Conservation (phyloP, 1,140 invertebrate genomes). For the Brachionus paranguensis region DNA sequence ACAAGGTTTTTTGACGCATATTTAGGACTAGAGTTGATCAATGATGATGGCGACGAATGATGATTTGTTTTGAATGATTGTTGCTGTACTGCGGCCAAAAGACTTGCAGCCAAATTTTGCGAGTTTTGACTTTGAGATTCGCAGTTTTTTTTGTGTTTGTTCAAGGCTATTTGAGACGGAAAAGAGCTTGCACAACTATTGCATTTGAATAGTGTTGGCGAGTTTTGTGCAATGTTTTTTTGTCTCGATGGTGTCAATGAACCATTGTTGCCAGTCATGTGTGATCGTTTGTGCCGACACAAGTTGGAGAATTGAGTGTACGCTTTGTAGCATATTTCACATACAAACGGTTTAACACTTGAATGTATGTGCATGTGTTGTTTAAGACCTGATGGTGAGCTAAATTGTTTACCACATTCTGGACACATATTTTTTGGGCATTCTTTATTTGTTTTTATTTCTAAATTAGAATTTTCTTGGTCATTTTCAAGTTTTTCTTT, state of each 20-base stretch:
- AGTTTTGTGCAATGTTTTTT: neutral
- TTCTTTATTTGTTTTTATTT: neutral
- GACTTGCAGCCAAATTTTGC: constrained; percentile 14
- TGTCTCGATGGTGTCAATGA: neutral
- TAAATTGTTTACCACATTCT: constrained; percentile 97
- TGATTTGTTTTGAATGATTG: constrained; percentile 1
- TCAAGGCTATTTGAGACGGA: neutral
- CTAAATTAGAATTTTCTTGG: neutral
- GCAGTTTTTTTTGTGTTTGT: constrained; percentile 23
- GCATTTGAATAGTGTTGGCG: neutral
- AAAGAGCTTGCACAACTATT: neutral
- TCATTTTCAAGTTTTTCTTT: neutral
- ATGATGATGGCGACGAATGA: constrained; percentile 53
- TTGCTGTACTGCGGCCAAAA: neutral
- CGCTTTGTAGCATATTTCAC: constrained; percentile 66
- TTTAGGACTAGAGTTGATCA: constrained; percentile 22
- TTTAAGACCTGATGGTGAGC: constrained; percentile 90
- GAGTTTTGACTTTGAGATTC: neutral
- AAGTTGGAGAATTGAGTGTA: constrained; percentile 99
- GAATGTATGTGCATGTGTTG: constrained; percentile 99
- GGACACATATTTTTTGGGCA: constrained; percentile 81
- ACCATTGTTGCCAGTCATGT: constrained; percentile 60
- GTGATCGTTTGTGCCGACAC: constrained; percentile 97
- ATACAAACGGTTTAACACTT: constrained; percentile 91
- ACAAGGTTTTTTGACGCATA: neutral